Base-by-base conservation (phyloP, 2,797 vertebrate species). In the Melanotaenia pygmaea region DNA sequence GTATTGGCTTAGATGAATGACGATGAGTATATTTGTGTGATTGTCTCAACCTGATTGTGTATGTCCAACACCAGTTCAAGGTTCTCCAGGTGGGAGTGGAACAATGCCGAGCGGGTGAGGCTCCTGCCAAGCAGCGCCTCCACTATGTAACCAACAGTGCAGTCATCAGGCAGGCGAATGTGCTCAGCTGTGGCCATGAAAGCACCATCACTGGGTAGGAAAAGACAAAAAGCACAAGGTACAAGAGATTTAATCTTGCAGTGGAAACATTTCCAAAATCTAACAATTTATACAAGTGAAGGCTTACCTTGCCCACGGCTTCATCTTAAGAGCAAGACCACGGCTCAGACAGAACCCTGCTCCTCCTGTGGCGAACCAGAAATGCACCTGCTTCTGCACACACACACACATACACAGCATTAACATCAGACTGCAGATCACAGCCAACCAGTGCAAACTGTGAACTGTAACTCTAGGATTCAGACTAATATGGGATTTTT, bases 351-450 rank as follows among this genome's bases (percentile, higher is more conserved):
- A 99, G 93, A 99, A 99, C 0, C 98, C 98, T 0, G 98, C 98
- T 69, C 98, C 98, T 37, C 98, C 98, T 0, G 98, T 99, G 26
- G 98, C 98, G 75, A 99, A 99, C 98, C 97, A 99, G 93, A 99
- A 99, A 77, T 94, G 95, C 85, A 97, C 94, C 0, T 95, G 95
- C 70, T 92, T 93, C 93, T 96, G 65, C 47, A 67, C 20, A 79
- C 1, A 73, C 32, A 74, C 24, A 64, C 12, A 70, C 38, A 72
- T 24, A 63, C 9, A 72, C 3, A 64, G 3, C 18, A 43, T 50
- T 10, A 71, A 38, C 20, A 6, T 50, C 35, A 10, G 35, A 5
- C 60, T 26, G 4, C 20, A 3, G 24, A 45, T 26, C 59, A 18
- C 14, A 43, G 59, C 1, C 14, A 43, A 18, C 14, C 14, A 12